Evolutionary conservation across 2,113 vertebrate species (phyloP), one percentile per base, ranked within the genome.

Genomic region (Tachycineta bicolor): DNA sequence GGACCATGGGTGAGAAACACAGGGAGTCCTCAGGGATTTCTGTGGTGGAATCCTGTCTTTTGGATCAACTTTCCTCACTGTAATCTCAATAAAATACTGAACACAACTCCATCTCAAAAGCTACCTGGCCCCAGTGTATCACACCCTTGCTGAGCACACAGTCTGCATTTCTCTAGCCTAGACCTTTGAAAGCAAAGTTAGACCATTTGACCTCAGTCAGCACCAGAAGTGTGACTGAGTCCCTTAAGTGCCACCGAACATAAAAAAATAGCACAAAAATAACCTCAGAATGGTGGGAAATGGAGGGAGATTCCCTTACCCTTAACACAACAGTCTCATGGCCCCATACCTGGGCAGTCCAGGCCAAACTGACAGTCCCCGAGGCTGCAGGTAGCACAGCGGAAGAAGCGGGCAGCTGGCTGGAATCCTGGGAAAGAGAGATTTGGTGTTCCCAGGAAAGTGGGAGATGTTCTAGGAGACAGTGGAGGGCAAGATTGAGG

Each of bases 291-390:
- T 8, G 14, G 22, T 18, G 47, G 3, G 7, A 56, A 83, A 5
- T 8, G 34, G 34, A 62, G 71, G 31, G 70, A 83, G 56, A 49
- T 83, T 63, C 43, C 49, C 56, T 77, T 69, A 41, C 29, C 34
- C 41, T 68, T 47, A 33, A 37, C 41, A 39, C 39, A 62, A 47
- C 11, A 62, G 34, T 63, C 41, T 37, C 49, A 19, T 6, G 60
- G 26, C 44, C 33, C 28, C 44, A 13, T 93, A 97, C 96, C 90
- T 95, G 96, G 96, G 82, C 96, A 97, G 82, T 95, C 70, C 49
- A 90, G 22, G 34, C 62, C 12, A 43, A 87, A 71, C 11, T 50
- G 65, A 9, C 96, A 97, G 70, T 96, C 92, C n/a, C 28, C 3
- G 0, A 82, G 12, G 53, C 22, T 24, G 49, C 96, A 96, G n/a